Conservation (phyloP, 2,888 invertebrate genomes). For the Dryomyza anilis region DNA sequence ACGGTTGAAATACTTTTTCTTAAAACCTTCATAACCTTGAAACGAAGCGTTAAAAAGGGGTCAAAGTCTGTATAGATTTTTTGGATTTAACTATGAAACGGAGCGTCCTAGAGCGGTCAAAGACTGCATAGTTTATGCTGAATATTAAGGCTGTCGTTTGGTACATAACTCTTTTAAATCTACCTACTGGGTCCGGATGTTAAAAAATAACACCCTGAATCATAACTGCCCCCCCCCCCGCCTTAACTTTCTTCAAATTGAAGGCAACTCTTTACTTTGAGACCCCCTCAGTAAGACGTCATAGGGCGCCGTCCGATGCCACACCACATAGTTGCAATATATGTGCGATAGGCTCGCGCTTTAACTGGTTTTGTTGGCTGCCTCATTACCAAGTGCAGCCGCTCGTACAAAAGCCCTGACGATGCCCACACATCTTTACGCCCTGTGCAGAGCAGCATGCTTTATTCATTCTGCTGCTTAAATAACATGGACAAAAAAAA, state of each 20-base stretch:
- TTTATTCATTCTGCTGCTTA: conserved; percentile 22
- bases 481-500: not conserved
- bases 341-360: conserved; percentile 16
- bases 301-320: conserved; percentile 9
- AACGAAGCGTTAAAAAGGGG: no score
- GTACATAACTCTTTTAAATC: no score
- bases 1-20: no score
- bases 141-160: no score
- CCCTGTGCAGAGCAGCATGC: conserved; percentile 16
- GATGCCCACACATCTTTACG: conserved; percentile 1
- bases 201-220: no score
- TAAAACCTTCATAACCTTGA: no score
- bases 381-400: conserved; percentile 20
- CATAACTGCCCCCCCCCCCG: not conserved
- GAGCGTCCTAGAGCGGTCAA: no score
- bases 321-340: conserved; percentile 10
- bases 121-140: no score
- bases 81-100: no score
- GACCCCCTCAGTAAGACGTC: conserved; percentile 13
- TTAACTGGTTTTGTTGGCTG: conserved; percentile 16
- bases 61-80: no score
- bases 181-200: no score
- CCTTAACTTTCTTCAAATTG: not conserved
- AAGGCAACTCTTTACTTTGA: not conserved
- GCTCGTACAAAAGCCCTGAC: conserved; percentile 5